These are phyloP conservation scores for Phataginus tricuspis DNA, from an alignment of 2,797 vertebrate species.

Conservation along the genomic window DNA sequence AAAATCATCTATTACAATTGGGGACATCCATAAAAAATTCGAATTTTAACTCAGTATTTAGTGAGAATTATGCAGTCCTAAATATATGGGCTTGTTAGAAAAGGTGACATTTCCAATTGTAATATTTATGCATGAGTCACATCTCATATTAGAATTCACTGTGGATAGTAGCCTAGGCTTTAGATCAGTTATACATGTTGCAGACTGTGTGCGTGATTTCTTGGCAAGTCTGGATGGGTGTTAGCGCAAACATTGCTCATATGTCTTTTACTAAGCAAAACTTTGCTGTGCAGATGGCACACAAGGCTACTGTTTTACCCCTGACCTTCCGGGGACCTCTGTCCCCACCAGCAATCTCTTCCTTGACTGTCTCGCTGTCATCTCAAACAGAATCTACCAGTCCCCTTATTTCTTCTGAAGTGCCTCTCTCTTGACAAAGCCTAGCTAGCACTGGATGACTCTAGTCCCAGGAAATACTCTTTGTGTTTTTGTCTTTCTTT, in stretches of 20 bases:
- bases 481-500: constrained; percentile 70
- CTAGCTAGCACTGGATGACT: constrained; percentile 1
- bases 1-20: constrained; percentile 18
- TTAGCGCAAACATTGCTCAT: constrained; percentile 41
- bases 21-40: constrained; percentile 5
- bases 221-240: neutral
- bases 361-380: constrained; percentile 35
- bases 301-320: constrained; percentile 50
- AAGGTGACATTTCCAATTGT: constrained; percentile 50
- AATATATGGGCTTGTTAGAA: constrained; percentile 41
- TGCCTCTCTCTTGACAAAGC: constrained; percentile 53
- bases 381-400: constrained; percentile 37
- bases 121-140: constrained; percentile 19
- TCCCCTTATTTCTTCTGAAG: constrained; percentile 49
- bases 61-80: constrained; percentile 21
- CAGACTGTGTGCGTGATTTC: neutral
- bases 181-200: constrained; percentile 22
- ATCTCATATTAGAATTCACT: neutral
- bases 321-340: constrained; percentile 48
- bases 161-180: constrained; percentile 24
- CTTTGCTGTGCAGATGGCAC: constrained; percentile 23
- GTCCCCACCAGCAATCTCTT: constrained; percentile 32
- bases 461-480: constrained; percentile 21
- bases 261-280: constrained; percentile 53
- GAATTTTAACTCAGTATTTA: constrained; percentile 35